phyloP scores from a whole-genome alignment of 2,113 vertebrate genomes.

The Cyphomyrus discorhynchus region DNA sequence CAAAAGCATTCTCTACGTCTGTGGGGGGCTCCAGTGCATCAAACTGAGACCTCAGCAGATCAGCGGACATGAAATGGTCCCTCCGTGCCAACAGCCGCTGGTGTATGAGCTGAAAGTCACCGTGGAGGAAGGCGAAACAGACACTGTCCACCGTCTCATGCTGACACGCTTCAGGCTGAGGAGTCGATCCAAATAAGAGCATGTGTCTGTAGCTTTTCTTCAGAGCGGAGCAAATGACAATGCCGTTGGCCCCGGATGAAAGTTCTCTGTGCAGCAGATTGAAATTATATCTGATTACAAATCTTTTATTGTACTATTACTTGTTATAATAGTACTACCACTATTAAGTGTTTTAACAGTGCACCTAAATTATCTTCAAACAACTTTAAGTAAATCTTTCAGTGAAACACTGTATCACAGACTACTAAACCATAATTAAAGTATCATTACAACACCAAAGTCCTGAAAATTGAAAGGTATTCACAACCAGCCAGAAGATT shows the following conservation, averaged over 20 bases:
- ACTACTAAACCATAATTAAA: background rate
- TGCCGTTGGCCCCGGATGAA: constrained; percentile 45
- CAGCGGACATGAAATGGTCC: constrained; percentile 76
- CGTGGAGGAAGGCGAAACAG: constrained; percentile 71
- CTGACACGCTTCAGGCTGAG: constrained; percentile 19
- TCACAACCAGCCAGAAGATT: background rate
- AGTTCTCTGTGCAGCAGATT: constrained; percentile 53
- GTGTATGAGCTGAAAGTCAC: constrained; percentile 64
- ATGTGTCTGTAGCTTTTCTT: constrained; percentile 70
- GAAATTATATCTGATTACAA: background rate
- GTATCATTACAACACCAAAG: background rate
- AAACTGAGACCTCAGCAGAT: constrained; percentile 76
- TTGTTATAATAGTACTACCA: too few species aligned
- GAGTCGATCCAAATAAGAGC: constrained; percentile 55
- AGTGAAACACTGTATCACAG: background rate
- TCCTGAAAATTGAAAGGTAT: background rate
- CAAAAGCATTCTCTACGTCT: constrained; percentile 63
- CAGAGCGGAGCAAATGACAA: constrained; percentile 81
- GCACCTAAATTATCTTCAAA: background rate
- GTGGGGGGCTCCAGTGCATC: constrained; percentile 69
- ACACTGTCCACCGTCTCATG: constrained; percentile 38
- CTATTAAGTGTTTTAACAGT: too few species aligned
- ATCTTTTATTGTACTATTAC: background rate
- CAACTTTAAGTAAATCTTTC: background rate
- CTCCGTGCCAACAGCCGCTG: constrained; percentile 60